phyloP scores from a whole-genome alignment of 1,140 invertebrate genomes.

The Microvelia longipes region DNA sequence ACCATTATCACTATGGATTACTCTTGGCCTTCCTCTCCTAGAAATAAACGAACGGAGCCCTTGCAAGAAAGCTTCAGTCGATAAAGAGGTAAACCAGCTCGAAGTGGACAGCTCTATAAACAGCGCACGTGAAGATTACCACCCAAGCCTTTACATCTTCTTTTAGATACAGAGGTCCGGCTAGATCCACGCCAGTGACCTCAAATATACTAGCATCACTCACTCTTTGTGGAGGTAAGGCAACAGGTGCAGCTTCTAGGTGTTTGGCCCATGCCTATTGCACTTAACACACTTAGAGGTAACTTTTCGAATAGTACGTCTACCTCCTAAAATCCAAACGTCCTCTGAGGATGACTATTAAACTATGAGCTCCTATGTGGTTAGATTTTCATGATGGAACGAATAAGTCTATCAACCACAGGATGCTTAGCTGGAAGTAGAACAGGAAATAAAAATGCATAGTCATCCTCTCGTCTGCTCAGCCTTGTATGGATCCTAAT shows the following conservation, averaged over 20 bases:
- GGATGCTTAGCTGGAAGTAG: not conserved
- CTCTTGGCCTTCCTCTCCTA: constrained; percentile 23
- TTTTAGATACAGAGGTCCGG: constrained; percentile 22
- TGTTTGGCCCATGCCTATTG: not conserved
- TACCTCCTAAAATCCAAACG: not conserved
- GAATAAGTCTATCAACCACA: not conserved
- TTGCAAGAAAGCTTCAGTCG: constrained; percentile 22
- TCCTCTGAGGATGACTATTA: not conserved
- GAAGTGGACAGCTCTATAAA: constrained; percentile 27
- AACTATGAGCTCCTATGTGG: constrained; percentile 15
- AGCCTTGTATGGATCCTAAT: not conserved
- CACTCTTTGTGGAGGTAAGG: constrained; percentile 15
- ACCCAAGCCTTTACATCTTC: constrained; percentile 24
- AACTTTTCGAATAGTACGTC: not conserved
- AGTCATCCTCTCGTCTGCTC: not conserved
- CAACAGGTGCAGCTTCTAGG: not conserved
- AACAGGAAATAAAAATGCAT: not conserved
- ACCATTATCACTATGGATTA: constrained; percentile 30
- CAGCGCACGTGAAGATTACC: constrained; percentile 27
- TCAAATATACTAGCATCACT: constrained; percentile 20
- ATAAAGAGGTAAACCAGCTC: constrained; percentile 25
- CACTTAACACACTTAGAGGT: not conserved
- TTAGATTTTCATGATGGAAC: not conserved
- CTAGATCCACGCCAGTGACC: constrained; percentile 21
- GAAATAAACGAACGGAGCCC: constrained; percentile 25